Percentiles rank a stretch among this genome's conserved stretches.
These are phyloP conservation scores for Horisme vitalbata DNA, from an alignment of 2,888 invertebrate species.

Conservation along the genomic window DNA sequence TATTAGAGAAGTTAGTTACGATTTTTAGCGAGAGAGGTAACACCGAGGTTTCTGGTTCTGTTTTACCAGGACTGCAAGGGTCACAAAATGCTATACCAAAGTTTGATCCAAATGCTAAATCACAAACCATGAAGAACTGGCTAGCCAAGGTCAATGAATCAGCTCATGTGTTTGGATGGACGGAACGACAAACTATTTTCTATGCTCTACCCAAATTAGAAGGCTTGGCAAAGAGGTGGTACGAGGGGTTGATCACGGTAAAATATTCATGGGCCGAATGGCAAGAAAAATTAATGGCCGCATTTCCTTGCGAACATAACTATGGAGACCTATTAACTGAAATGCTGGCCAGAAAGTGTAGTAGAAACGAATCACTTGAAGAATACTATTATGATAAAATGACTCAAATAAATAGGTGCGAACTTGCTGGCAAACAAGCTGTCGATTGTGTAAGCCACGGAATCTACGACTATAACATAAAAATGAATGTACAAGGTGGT, in stretches of 20 bases:
- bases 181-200: conserved; percentile 27
- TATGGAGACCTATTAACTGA: conserved; percentile 17
- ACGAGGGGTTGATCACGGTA: conserved; percentile 24
- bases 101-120: conserved; percentile 23
- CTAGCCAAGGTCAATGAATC: conserved; percentile 19
- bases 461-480: too few relatives aligned
- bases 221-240: conserved; percentile 29
- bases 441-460: conserved; percentile 19
- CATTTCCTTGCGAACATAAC: neutral
- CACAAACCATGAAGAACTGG: conserved; percentile 29
- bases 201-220: conserved; percentile 25
- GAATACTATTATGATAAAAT: conserved; percentile 26
- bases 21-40: too few relatives aligned
- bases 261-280: conserved; percentile 23
- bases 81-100: conserved; percentile 18
- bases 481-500: too few relatives aligned
- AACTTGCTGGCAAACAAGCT: conserved; percentile 20
- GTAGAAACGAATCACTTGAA: neutral
- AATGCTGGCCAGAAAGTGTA: conserved; percentile 24
- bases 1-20: too few relatives aligned
- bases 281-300: neutral
- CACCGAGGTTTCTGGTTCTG: too few relatives aligned
- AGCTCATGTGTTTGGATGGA: conserved; percentile 24
- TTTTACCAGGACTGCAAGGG: too few relatives aligned
- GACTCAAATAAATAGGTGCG: conserved; percentile 23